phyloP scores from a whole-genome alignment of 2,113 vertebrate species.

The Cyprinodon brontotheroides region DNA sequence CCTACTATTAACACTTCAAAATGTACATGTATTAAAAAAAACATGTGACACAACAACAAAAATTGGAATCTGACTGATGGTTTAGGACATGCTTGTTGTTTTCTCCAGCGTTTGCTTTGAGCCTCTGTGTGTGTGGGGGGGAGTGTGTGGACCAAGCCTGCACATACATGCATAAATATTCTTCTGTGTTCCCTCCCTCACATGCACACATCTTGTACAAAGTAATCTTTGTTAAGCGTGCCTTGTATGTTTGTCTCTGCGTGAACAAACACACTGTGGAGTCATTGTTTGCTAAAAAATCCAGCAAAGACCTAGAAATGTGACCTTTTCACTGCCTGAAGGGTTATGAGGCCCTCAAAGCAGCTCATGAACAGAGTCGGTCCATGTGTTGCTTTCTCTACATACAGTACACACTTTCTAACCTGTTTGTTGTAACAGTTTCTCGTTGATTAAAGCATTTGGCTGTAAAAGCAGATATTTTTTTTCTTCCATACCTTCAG shows the following conservation, averaged over 20 bases:
- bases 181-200: conserved; percentile 20
- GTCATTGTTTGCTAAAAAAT: conserved; percentile 73
- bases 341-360: conserved; percentile 35
- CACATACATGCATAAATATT: conserved; percentile 46
- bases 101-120: conserved; percentile 3
- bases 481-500: background rate
- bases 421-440: background rate
- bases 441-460: background rate
- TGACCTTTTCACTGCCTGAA: conserved; percentile 59
- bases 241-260: conserved; percentile 49
- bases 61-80: background rate
- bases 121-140: background rate
- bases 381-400: conserved; percentile 17
- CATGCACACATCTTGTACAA: conserved; percentile 59
- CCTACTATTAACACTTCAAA: no score
- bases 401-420: background rate
- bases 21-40: no score
- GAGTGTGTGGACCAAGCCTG: conserved; percentile 27
- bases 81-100: conserved; percentile 5
- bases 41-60: no score
- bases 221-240: conserved; percentile 64
- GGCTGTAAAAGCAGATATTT: fast-evolving
- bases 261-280: conserved; percentile 70
- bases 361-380: conserved; percentile 37
- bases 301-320: conserved; percentile 55